Percentiles rank a stretch among this genome's conserved stretches.
Conservation (phyloP, 2,113 vertebrate genomes). For the Pomatostomus ruficeps region DNA sequence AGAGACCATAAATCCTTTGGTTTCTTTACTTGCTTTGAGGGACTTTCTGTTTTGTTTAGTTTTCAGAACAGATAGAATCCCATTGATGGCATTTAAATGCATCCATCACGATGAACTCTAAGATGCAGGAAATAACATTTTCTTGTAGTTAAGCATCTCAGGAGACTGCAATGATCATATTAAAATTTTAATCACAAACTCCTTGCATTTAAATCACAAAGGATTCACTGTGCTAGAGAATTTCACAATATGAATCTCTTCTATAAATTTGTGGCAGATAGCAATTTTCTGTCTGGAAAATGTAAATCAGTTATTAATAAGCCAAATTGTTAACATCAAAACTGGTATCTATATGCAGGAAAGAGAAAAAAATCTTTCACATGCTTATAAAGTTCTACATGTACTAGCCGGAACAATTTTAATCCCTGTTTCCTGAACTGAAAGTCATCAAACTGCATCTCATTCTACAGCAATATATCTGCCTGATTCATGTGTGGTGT, state of each 20-base stretch:
- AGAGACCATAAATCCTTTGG: not conserved
- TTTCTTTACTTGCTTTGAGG: not conserved
- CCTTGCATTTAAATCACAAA: conserved; percentile 64
- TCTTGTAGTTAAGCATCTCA: conserved; percentile 58
- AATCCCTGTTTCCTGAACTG: not conserved
- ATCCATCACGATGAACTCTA: not conserved
- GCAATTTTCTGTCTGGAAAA: conserved; percentile 72
- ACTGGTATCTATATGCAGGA: conserved; percentile 12
- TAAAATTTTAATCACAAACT: conserved; percentile 76
- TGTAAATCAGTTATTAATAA: conserved; percentile 77
- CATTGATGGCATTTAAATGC: conserved; percentile 22
- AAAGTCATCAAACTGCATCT: not conserved
- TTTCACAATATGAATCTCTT: conserved; percentile 65
- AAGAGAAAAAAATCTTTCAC: conserved; percentile 56
- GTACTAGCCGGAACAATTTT: not conserved
- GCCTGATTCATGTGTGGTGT: not conserved
- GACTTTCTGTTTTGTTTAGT: not conserved
- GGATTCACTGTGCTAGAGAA: conserved; percentile 58
- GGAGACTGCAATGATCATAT: conserved; percentile 61
- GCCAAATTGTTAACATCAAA: conserved; percentile 69
- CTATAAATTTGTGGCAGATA: conserved; percentile 72
- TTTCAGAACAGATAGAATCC: conserved; percentile 17
- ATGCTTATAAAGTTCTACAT: not conserved
- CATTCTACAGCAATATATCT: not conserved
- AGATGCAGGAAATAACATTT: conserved; percentile 58